These are phyloP conservation scores for Chironex yamaguchii DNA, from an alignment of 30 jellyfish, hydroid and myxozoan genomes.

Conservation along the genomic window DNA sequence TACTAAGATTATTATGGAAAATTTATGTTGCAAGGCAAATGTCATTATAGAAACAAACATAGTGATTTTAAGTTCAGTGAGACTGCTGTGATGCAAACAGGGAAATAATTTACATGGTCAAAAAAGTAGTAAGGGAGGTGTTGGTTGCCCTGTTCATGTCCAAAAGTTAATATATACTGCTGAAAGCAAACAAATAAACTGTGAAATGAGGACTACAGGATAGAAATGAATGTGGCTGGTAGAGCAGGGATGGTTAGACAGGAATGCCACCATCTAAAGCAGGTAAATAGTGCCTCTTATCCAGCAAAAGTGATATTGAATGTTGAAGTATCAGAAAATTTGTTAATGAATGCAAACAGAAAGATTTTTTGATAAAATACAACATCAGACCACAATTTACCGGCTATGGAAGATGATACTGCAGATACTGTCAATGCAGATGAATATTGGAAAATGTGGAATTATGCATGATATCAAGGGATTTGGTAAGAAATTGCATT, in stretches of 20 bases:
- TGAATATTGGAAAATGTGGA: too few species aligned
- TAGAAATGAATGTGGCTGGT: conserved; percentile 17
- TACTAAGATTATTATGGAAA: conserved; percentile 15
- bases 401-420: too few species aligned
- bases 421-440: too few species aligned
- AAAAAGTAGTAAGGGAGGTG: conserved; percentile 23
- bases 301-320: neutral
- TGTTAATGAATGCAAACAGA: too few species aligned
- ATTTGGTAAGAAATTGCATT: too few species aligned
- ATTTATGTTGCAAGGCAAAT: neutral
- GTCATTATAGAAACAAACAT: neutral
- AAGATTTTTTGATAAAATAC: too few species aligned
- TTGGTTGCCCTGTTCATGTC: conserved; percentile 57
- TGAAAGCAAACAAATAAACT: neutral
- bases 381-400: too few species aligned
- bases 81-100: conserved; percentile 30
- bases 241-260: conserved; percentile 21
- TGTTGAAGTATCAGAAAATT: neutral
- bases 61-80: neutral
- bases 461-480: too few species aligned
- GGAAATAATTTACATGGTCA: conserved; percentile 42
- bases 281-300: conserved; percentile 23
- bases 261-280: conserved; percentile 44
- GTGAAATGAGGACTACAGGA: conserved; percentile 34
- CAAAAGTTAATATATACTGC: conserved; percentile 38